phyloP scores from a whole-genome alignment of 2,888 invertebrate species.

The Apoderus coryli region DNA sequence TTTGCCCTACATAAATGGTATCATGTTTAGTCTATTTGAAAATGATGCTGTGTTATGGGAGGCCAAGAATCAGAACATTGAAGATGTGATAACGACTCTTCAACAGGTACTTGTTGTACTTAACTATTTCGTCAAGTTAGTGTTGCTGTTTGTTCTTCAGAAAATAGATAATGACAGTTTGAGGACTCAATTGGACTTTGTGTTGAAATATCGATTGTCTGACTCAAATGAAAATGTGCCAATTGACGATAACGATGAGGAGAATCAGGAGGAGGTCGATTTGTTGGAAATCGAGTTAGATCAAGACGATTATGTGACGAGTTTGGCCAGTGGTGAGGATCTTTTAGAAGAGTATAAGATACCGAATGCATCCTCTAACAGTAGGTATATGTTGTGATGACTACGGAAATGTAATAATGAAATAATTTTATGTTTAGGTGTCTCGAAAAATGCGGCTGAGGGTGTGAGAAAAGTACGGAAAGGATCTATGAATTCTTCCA shows the following conservation, averaged over 20 bases:
- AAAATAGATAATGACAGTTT: conserved; percentile 13
- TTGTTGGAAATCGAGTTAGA: conserved; percentile 16
- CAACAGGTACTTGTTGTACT: too few species aligned
- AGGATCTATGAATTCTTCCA: too few species aligned
- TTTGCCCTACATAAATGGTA: conserved; percentile 30
- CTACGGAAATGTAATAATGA: too few species aligned
- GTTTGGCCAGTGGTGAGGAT: conserved; percentile 12
- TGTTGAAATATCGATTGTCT: conserved; percentile 14
- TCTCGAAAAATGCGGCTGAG: too few species aligned
- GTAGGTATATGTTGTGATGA: too few species aligned
- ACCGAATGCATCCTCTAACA: too few species aligned
- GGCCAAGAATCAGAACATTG: conserved; percentile 27
- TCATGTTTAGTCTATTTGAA: conserved; percentile 31
- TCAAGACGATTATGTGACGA: conserved; percentile 14
- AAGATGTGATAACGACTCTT: conserved; percentile 15
- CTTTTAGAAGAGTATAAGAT: conserved; percentile 11
- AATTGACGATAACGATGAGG: conserved; percentile 12
- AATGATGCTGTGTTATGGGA: conserved; percentile 36
- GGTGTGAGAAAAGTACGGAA: too few species aligned
- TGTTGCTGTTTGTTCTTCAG: conserved; percentile 9
- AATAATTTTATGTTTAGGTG: too few species aligned
- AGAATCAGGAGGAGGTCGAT: conserved; percentile 13
- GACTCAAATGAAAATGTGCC: not conserved
- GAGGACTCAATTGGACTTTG: conserved; percentile 15
- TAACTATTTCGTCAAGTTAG: too few species aligned